phyloP scores from a whole-genome alignment of 2,888 invertebrate species.

The Tetranychus piercei region DNA sequence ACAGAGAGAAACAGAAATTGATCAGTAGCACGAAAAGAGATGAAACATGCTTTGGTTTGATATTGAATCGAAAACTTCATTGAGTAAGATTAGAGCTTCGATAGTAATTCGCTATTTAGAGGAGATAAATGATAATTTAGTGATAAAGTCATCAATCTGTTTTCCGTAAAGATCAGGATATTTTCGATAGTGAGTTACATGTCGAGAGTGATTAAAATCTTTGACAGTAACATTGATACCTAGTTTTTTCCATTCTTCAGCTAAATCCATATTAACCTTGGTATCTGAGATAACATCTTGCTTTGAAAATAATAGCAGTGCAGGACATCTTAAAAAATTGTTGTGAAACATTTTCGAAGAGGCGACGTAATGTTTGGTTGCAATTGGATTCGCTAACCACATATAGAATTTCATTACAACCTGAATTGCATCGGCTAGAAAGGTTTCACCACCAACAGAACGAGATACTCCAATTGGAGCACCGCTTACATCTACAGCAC shows the following conservation, averaged over 20 bases:
- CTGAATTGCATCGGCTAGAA: conserved; percentile 35
- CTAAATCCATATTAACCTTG: conserved; percentile 48
- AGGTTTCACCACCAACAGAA: conserved; percentile 37
- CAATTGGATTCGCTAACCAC: conserved; percentile 57
- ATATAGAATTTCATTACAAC: conserved; percentile 43
- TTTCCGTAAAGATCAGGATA: conserved; percentile 48
- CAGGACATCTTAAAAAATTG: conserved; percentile 52
- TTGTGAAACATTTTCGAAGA: conserved; percentile 59
- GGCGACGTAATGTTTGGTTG: conserved; percentile 63
- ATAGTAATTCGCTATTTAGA: no score
- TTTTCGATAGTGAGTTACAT: conserved; percentile 48
- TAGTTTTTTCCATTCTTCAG: conserved; percentile 53
- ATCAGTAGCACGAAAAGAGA: no score
- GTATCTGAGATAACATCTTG: conserved; percentile 62
- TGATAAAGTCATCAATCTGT: conserved; percentile 43
- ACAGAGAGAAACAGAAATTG: no score
- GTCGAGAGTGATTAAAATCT: conserved; percentile 54
- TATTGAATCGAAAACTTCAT: no score
- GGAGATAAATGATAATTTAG: conserved; percentile 31
- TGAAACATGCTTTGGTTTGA: no score
- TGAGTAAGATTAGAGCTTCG: no score
- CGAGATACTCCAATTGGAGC: conserved; percentile 39
- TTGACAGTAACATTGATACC: conserved; percentile 52
- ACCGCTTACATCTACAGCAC: conserved; percentile 44
- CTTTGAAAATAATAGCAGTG: conserved; percentile 48